Base-by-base conservation (phyloP, 1,140 invertebrate species). In the Aphaenogaster ashmeadi region DNA sequence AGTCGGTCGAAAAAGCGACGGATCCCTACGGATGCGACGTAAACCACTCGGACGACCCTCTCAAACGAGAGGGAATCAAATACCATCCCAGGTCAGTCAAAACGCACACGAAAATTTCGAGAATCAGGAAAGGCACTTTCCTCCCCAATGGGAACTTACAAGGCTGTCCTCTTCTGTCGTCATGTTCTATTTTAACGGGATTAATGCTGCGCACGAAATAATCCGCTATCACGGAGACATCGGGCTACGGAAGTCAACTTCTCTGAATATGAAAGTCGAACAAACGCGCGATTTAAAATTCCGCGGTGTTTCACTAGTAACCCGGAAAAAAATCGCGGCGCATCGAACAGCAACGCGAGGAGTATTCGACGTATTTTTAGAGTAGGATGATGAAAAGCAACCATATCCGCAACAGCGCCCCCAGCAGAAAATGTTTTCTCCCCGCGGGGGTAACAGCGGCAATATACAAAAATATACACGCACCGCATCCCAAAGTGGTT, bases 31-130 rank as follows among this genome's bases (percentile, higher is more conserved):
- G 15, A 81, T 38, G 38, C 54, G 41, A 83, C 27, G 38, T 27
- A 83, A 84, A 84, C 21, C 54, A 84, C 80, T 84, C 54, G 80
- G 36, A 54, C 41, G 11, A 74, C 27, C 54, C 54, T 84, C 54
- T 84, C 54, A 47, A 84, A 47, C 41, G 69, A 47, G 9, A 47
- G 41, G 21, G 4, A 9, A 21, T 60, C 21, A 38, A 83, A 74
- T 74, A n/a, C 64, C 79, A 33, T 74, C 80, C 75, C 50, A 15
- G 80, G 13, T 38, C 6, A 54, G 41, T 58, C 54, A 38, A 83
- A 83, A 41, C 18, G 7, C 18, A 13, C 47, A 74, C 67, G 21
- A 36, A 18, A 71, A 11, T 60, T 50, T 75, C n/a, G 33, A 33
- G n/a, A 60, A 84, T 75, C 60, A 50, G 41, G 1, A 60, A 52